Conservation (phyloP, 1,140 invertebrate species). For the Drosophila carrolli region DNA sequence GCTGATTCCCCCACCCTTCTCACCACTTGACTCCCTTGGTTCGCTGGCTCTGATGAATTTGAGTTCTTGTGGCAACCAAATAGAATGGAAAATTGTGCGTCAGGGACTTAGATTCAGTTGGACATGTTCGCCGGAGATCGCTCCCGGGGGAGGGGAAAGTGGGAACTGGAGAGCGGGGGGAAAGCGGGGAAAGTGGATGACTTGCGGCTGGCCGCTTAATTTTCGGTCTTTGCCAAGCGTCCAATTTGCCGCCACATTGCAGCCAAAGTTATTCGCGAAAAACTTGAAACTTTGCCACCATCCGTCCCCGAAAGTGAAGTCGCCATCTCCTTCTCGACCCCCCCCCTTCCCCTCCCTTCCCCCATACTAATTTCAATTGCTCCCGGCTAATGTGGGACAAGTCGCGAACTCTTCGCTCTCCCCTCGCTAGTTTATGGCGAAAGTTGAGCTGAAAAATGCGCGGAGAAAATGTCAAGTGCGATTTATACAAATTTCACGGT, state of each 20-base stretch:
- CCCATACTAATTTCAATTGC: conserved; percentile 73
- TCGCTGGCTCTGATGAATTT: conserved; percentile 38
- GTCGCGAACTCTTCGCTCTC: neutral
- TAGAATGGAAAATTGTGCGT: conserved; percentile 70
- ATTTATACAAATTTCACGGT: conserved; percentile 80
- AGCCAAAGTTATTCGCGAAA: conserved; percentile 61
- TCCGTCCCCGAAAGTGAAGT: conserved; percentile 7
- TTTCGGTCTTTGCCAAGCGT: conserved; percentile 64
- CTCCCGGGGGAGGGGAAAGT: neutral
- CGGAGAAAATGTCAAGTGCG: conserved; percentile 72
- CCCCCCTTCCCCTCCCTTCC: neutral
- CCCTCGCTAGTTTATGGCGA: conserved; percentile 60
- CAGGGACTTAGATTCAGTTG: conserved; percentile 63
- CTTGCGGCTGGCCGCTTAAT: conserved; percentile 72
- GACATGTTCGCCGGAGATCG: conserved; percentile 51
- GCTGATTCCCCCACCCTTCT: neutral
- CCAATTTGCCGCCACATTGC: conserved; percentile 81
- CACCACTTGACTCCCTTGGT: neutral
- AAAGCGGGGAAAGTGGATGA: conserved; percentile 4
- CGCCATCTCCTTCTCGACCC: no score
- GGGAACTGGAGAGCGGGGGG: neutral
- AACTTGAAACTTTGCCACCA: conserved; percentile 56
- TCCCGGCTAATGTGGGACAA: conserved; percentile 63
- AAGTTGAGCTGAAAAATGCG: conserved; percentile 36
- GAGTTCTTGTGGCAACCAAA: conserved; percentile 61